Evolutionary conservation across 2,113 vertebrate genomes (phyloP).

Genomic region (Piliocolobus tephrosceles): DNA sequence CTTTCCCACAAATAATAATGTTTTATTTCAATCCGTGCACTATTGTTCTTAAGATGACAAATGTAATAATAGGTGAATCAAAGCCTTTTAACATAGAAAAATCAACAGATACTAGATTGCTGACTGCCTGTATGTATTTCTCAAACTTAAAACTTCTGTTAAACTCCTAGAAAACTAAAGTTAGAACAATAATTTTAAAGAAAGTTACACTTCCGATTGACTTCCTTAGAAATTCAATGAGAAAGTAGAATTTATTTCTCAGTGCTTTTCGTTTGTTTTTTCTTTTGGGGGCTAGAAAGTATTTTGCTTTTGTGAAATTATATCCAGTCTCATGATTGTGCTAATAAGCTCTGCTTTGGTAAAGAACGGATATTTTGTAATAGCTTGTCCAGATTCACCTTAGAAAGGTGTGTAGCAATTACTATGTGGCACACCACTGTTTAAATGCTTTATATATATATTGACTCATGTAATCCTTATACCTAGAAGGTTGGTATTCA

Average conservation of each 20-base stretch:
- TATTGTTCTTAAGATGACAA: slow-evolving; percentile 37
- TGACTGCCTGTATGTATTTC: neutral
- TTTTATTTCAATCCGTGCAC: neutral
- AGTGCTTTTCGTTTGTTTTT: neutral
- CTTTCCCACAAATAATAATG: neutral
- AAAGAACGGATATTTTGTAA: neutral
- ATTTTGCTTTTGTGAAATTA: slow-evolving; percentile 32
- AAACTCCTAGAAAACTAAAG: slow-evolving; percentile 38
- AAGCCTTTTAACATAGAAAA: slow-evolving; percentile 41
- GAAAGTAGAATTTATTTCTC: neutral
- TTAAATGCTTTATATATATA: neutral
- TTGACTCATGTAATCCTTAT: neutral
- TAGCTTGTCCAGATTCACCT: neutral
- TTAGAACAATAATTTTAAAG: slow-evolving; percentile 33
- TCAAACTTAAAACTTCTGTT: neutral
- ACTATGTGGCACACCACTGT: neutral
- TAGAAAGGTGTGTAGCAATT: neutral
- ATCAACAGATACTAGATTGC: neutral
- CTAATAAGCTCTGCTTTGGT: neutral
- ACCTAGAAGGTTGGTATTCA: neutral
- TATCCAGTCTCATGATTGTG: neutral
- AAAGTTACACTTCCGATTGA: slow-evolving; percentile 35
- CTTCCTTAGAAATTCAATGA: slow-evolving; percentile 11
- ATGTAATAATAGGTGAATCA: neutral
- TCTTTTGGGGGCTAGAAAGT: neutral